Conservation (phyloP, 1,140 invertebrate genomes). For the Drosophila elegans region DNA sequence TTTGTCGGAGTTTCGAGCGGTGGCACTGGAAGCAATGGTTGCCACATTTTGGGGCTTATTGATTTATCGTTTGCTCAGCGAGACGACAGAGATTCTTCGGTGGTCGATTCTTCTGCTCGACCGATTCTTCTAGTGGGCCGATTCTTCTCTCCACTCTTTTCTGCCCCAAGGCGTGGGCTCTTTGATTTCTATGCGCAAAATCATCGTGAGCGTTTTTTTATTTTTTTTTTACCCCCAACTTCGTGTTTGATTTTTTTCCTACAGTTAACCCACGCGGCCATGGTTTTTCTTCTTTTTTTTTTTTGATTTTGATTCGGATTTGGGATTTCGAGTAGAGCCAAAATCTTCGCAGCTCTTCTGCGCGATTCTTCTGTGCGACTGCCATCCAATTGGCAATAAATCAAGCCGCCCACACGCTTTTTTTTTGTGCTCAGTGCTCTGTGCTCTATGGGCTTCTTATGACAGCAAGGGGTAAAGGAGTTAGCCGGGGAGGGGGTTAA, state of each 20-base stretch:
- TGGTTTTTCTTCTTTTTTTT: slow-evolving; percentile 1
- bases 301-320: slow-evolving; percentile 39
- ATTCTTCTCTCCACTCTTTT: slow-evolving; percentile 1
- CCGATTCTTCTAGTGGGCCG: slow-evolving; percentile 8
- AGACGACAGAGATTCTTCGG: slow-evolving; percentile 19
- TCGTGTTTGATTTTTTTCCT: slow-evolving; percentile 12
- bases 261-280: slow-evolving; percentile 35
- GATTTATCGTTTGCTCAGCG: slow-evolving; percentile 59
- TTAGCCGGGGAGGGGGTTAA: background rate
- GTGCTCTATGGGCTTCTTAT: slow-evolving; percentile 18
- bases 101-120: background rate
- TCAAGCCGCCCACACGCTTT: slow-evolving; percentile 74
- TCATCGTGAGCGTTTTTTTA: slow-evolving; percentile 39
- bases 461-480: slow-evolving; percentile 42
- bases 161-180: slow-evolving; percentile 25
- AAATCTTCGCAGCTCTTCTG: slow-evolving; percentile 25
- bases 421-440: slow-evolving; percentile 3
- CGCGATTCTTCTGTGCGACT: slow-evolving; percentile 30
- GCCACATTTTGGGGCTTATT: slow-evolving; percentile 65
- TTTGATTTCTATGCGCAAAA: slow-evolving; percentile 28
- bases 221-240: background rate
- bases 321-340: slow-evolving; percentile 15
- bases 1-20: slow-evolving; percentile 16
- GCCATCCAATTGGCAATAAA: slow-evolving; percentile 77
- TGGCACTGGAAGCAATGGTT: slow-evolving; percentile 41